phyloP scores from a whole-genome alignment of 2,888 invertebrate genomes.

The Drosophila meridiana region DNA sequence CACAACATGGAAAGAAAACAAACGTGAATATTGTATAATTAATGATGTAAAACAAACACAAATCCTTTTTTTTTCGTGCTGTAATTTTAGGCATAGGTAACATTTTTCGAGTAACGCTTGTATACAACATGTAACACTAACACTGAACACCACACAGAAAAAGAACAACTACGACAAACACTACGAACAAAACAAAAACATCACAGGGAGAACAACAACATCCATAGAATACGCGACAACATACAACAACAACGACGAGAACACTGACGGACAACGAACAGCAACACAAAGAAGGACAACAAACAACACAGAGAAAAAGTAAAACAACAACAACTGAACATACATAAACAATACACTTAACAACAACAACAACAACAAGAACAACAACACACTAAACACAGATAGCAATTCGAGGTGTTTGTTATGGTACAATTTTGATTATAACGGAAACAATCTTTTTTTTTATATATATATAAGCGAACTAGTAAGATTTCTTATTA shows the following conservation, averaged over 20 bases:
- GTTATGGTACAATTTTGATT: constrained; percentile 35
- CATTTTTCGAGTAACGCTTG: constrained; percentile 40
- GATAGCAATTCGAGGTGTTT: constrained; percentile 23
- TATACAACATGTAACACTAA: constrained; percentile 18
- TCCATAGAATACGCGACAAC: too few species aligned
- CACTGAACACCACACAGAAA: constrained; percentile 11
- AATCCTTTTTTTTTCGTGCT: constrained; percentile 50
- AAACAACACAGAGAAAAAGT: neutral
- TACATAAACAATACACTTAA: neutral
- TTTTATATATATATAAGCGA: constrained; percentile 3
- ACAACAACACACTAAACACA: neutral
- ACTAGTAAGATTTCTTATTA: constrained; percentile 3
- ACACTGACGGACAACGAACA: neutral
- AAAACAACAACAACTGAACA: neutral
- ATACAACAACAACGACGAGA: neutral
- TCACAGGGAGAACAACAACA: neutral
- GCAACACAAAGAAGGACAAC: neutral
- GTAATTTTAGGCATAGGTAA: constrained; percentile 61
- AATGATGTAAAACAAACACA: constrained; percentile 32
- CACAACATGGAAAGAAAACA: neutral
- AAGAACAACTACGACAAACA: constrained; percentile 8
- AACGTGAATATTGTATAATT: constrained; percentile 45
- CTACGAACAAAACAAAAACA: constrained; percentile 3
- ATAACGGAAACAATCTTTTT: constrained; percentile 3
- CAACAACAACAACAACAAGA: neutral